Conservation (phyloP, 2,113 vertebrate species). For the Mesitornis unicolor region DNA sequence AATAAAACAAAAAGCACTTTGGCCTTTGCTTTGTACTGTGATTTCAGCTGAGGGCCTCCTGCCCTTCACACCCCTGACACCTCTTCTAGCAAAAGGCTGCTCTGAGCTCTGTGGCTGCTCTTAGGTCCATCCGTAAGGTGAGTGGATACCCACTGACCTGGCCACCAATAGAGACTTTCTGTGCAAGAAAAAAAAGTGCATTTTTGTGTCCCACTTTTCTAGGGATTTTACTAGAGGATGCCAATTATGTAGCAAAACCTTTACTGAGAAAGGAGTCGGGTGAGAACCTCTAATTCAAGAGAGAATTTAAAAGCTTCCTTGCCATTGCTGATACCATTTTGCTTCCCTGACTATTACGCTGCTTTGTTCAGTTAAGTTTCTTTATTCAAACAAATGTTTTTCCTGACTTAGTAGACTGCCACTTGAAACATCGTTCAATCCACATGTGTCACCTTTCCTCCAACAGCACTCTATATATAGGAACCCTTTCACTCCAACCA, state of each 20-base stretch:
- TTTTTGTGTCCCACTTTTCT: not conserved
- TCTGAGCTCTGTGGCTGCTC: not conserved
- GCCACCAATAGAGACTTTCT: not conserved
- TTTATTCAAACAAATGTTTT: not conserved
- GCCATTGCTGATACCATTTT: not conserved
- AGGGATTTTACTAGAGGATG: not conserved
- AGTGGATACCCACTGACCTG: not conserved
- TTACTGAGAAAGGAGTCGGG: not conserved
- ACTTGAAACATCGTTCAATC: not conserved
- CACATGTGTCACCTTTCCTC: not conserved
- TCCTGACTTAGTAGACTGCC: not conserved
- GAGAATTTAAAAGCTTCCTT: not conserved
- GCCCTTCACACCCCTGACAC: not conserved
- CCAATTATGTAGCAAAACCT: not conserved
- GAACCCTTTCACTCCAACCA: not conserved
- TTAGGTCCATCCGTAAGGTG: not conserved
- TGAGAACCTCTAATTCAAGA: not conserved
- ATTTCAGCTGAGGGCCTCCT: not conserved
- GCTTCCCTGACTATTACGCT: not conserved
- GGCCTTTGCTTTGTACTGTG: not conserved
- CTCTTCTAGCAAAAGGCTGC: not conserved
- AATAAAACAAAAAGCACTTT: not conserved
- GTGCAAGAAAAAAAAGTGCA: accelerated
- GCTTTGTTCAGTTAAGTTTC: not conserved
- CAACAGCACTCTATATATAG: not conserved